These are phyloP conservation scores for Etheostoma perlongum DNA, from an alignment of 2,797 vertebrate genomes.

Conservation along the genomic window DNA sequence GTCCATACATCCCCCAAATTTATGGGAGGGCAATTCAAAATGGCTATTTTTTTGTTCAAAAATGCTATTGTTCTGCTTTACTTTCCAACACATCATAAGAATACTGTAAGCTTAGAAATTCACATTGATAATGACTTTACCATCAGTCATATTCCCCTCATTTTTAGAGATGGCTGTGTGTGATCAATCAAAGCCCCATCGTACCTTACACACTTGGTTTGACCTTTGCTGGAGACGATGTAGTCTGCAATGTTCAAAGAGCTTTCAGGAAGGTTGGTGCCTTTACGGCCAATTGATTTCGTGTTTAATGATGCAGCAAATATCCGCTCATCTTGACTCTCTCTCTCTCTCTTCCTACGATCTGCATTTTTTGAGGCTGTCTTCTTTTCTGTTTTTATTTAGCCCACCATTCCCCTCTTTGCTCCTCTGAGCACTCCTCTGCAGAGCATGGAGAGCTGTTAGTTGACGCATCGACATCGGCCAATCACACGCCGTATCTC, in stretches of 20 bases:
- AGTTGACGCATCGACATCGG: conserved; percentile 27
- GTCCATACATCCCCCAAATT: neutral
- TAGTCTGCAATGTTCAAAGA: neutral
- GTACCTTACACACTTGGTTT: neutral
- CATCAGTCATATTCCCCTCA: too few species aligned
- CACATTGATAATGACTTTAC: neutral
- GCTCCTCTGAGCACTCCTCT: conserved; percentile 39
- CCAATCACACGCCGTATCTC: conserved; percentile 48
- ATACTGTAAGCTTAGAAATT: neutral
- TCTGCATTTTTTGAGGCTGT: neutral
- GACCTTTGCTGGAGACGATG: neutral
- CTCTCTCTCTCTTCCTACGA: neutral
- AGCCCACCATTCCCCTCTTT: conserved; percentile 32
- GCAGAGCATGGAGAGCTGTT: conserved; percentile 37
- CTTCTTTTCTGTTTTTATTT: conserved; percentile 10
- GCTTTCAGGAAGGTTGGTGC: neutral
- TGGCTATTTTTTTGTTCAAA: neutral
- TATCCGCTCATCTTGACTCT: neutral
- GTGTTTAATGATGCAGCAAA: conserved; percentile 4
- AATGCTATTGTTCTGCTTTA: too few species aligned
- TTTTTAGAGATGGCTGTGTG: neutral
- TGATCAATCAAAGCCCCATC: neutral
- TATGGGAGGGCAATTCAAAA: neutral
- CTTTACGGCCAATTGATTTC: neutral
- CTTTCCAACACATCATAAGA: neutral